These are phyloP conservation scores for Galerucella pusilla DNA, from an alignment of 2,888 invertebrate genomes.

Conservation along the genomic window DNA sequence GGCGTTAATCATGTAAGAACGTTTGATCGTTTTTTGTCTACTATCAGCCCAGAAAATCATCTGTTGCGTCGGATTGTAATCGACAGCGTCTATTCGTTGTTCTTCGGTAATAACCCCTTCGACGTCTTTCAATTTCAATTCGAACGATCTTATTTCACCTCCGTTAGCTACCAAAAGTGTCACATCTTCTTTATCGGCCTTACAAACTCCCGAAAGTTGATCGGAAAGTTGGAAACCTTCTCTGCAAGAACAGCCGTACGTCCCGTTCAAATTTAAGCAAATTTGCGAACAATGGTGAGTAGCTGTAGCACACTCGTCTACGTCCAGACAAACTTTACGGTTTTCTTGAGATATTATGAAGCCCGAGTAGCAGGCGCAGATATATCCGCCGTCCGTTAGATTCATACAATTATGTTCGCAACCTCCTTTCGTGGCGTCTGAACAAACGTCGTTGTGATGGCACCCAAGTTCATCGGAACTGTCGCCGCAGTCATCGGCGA, in stretches of 20 bases:
- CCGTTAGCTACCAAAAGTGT: constrained; percentile 83
- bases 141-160: constrained; percentile 84
- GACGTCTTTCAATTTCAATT: constrained; percentile 74
- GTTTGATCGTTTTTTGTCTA: constrained; percentile 88
- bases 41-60: constrained; percentile 97
- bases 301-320: constrained; percentile 88
- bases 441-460: constrained; percentile 75
- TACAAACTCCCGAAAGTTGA: constrained; percentile 84
- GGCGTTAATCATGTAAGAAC: constrained; percentile 90
- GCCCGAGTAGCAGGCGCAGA: constrained; percentile 90
- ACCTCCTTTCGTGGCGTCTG: constrained; percentile 75
- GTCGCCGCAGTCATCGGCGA: constrained; percentile 91
- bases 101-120: constrained; percentile 84
- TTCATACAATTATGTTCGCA: constrained; percentile 94
- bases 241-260: constrained; percentile 87
- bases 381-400: constrained; percentile 84
- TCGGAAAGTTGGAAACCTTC: constrained; percentile 84
- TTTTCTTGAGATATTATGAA: constrained; percentile 84
- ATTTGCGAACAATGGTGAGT: constrained; percentile 92
- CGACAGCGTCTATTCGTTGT: constrained; percentile 90
- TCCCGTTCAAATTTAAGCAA: constrained; percentile 92
- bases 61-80: constrained; percentile 85
- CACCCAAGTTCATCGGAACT: constrained; percentile 92
- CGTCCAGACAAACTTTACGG: constrained; percentile 86
- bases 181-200: constrained; percentile 74